Evolutionary conservation across 2,888 invertebrate genomes (phyloP).

Genomic region (Prosapia bicincta): DNA sequence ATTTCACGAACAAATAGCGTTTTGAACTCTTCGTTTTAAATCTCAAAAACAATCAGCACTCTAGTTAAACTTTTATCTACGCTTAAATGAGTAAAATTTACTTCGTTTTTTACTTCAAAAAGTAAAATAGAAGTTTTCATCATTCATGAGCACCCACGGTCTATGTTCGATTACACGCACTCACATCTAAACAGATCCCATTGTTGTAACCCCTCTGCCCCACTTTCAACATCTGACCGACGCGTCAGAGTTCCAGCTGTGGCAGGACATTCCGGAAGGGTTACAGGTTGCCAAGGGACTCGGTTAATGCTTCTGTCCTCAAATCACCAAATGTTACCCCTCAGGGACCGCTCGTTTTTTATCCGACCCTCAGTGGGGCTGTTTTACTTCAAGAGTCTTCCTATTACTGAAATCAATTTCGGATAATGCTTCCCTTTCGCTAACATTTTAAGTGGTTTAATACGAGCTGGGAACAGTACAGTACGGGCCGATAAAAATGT

Average conservation of each 20-base stretch:
- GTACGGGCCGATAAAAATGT: no score
- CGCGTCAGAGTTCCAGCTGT: not conserved
- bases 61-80: no score
- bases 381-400: not conserved
- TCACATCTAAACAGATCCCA: not conserved
- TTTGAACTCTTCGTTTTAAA: no score
- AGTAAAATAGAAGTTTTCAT: no score
- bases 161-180: not conserved
- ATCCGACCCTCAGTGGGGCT: not conserved
- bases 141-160: no score
- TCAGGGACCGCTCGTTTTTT: not conserved
- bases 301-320: not conserved
- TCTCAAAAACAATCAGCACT: no score
- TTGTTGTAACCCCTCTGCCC: not conserved
- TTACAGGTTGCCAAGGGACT: not conserved
- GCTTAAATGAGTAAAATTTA: no score
- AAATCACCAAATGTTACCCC: not conserved
- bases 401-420: not conserved
- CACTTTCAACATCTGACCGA: not conserved
- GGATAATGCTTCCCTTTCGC: not conserved
- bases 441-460: not conserved
- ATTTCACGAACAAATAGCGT: no score
- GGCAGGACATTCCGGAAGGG: not conserved
- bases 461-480: no score
- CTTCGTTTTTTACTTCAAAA: no score